Evolutionary conservation across 2,888 invertebrate species (phyloP).

Genomic region (Empis livida): DNA sequence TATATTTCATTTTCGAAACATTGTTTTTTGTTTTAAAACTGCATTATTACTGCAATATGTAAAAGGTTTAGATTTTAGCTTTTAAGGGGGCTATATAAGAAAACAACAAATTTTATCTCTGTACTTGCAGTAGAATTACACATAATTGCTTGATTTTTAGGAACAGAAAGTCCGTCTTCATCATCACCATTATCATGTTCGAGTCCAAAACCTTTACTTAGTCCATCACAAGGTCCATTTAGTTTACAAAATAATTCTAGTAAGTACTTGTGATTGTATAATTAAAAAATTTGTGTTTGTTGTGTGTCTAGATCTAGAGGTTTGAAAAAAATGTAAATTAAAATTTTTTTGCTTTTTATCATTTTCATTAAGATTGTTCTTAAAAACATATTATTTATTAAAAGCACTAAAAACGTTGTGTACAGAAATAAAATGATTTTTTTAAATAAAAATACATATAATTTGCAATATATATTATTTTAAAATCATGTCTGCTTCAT

Average conservation of each 20-base stretch:
- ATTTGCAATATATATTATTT: too few species aligned
- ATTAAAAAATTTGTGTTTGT: conserved; percentile 2
- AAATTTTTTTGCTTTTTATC: conserved; percentile 4
- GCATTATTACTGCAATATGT: background rate
- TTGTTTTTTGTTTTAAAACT: background rate
- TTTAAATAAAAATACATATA: too few species aligned
- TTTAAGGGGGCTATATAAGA: background rate
- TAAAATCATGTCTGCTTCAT: too few species aligned
- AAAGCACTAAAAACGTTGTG: too few species aligned
- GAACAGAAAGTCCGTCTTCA: conserved; percentile 31
- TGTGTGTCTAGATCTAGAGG: conserved; percentile 10
- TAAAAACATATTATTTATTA: too few species aligned
- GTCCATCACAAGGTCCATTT: conserved; percentile 34
- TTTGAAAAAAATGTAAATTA: background rate
- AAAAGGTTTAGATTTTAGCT: too few species aligned
- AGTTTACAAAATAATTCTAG: conserved; percentile 28
- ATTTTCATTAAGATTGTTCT: too few species aligned
- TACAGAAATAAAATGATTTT: background rate
- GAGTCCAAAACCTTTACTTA: conserved; percentile 36
- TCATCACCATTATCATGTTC: conserved; percentile 35
- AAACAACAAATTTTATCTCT: background rate
- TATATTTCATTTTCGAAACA: background rate
- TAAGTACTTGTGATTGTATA: conserved; percentile 11
- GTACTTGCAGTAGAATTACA: background rate
- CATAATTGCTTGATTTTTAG: conserved; percentile 19